A percentile compares a stretch with the other conserved stretches of the same genome.
These are phyloP conservation scores for Heliopora coerulea DNA, from an alignment of 92 coral and sea anemone species.

Conservation along the genomic window DNA sequence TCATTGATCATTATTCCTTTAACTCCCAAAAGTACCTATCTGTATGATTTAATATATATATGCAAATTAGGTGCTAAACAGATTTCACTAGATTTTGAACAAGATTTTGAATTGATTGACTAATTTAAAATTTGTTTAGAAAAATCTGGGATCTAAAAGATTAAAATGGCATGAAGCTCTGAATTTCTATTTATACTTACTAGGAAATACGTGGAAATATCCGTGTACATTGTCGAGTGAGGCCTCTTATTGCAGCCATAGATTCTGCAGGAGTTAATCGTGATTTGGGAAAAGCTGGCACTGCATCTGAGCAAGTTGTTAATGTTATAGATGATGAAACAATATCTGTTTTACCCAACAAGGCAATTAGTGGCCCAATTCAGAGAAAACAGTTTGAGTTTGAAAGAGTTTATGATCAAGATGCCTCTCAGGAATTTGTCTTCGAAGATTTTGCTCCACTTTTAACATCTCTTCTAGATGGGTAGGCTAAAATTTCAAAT, in stretches of 20 bases:
- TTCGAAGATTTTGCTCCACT: slow-evolving; percentile 87
- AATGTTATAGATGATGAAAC: slow-evolving; percentile 76
- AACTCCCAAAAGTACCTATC: too few species aligned
- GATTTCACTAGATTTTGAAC: too few species aligned
- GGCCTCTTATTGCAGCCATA: slow-evolving; percentile 78
- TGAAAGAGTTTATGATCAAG: slow-evolving; percentile 81
- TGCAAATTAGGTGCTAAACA: too few species aligned
- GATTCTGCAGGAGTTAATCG: slow-evolving; percentile 75
- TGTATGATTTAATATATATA: too few species aligned
- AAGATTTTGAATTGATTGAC: too few species aligned
- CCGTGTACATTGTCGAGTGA: slow-evolving; percentile 92
- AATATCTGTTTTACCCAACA: slow-evolving; percentile 71
- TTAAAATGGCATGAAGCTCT: background rate
- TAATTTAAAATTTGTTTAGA: too few species aligned
- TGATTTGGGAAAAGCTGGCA: slow-evolving; percentile 74
- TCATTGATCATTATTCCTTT: too few species aligned
- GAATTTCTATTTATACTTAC: background rate
- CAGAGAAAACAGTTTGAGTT: slow-evolving; percentile 78
- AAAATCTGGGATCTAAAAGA: too few species aligned
- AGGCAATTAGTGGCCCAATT: slow-evolving; percentile 73
- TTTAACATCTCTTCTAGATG: slow-evolving; percentile 85
- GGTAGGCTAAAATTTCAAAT: slow-evolving; percentile 54
- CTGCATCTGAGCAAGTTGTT: slow-evolving; percentile 88
- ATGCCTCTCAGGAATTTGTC: slow-evolving; percentile 64
- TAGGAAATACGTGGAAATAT: slow-evolving; percentile 99